Base-by-base conservation (phyloP, 2,888 invertebrate species). In the Agrotis ipsilon region DNA sequence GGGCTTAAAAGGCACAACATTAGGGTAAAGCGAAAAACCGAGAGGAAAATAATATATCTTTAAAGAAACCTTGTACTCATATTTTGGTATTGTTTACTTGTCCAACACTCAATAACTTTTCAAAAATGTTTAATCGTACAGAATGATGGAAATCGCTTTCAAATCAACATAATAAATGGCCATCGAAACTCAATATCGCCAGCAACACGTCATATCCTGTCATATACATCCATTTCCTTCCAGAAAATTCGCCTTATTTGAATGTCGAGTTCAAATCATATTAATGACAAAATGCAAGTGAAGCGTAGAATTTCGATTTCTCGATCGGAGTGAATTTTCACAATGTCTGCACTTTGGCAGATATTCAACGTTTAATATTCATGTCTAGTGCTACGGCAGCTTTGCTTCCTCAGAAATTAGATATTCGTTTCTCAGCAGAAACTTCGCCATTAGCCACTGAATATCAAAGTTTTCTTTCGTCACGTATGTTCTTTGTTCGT, bases 281-380 rank as follows among this genome's bases (percentile, higher is more conserved):
- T 93, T 94, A 94, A 93, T 92, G 93, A 91, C 88, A 89, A 89
- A 91, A 91, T 89, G 89, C 89, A 91, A 92, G 89, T 91, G 91
- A 90, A 92, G 89, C 93, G 91, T 91, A 74, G 84, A 87, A 93
- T 93, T 93, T 92, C 91, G 92, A 93, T 93, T 93, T 89, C 92
- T 88, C 88, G 89, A 92, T 92, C 84, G 83, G 77, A 91, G 88
- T 90, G 91, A 90, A 92, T 92, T 92, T 92, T 91, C 92, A 91
- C 91, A 91, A 91, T 91, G 93, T 93, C 92, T 93, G 91, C 91
- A 89, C 88, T 86, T 87, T 82, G 81, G 88, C 88, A 89, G 91
- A 92, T 93, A 94, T 93, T 92, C 92, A 85, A 75, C 87, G 90
- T 91, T 94, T 92, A 94, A 94, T 94, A 94, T 94, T 94, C 94